Evolutionary conservation across 2,888 invertebrate genomes (phyloP).

Genomic region (Lochmaea crataegi): DNA sequence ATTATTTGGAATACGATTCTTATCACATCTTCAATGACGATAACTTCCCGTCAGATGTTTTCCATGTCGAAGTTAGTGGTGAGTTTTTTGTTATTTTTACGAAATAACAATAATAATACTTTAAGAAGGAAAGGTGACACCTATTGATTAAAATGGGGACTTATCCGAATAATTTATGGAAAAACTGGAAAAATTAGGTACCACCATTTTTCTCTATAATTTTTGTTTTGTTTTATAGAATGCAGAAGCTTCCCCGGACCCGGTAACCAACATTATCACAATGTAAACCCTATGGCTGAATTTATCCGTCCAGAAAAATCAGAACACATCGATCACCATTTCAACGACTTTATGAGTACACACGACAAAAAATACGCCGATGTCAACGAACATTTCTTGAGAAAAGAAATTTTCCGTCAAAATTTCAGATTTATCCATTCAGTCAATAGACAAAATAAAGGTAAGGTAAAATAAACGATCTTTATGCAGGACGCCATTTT

Average conservation of each 20-base stretch:
- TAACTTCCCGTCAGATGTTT: slow-evolving; percentile 76
- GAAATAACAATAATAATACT: neutral
- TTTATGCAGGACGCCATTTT: neutral
- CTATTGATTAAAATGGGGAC: too few species aligned
- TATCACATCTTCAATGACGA: slow-evolving; percentile 68
- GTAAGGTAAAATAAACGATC: slow-evolving; percentile 42
- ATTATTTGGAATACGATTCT: slow-evolving; percentile 84
- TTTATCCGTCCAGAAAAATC: slow-evolving; percentile 80
- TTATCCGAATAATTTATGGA: too few species aligned
- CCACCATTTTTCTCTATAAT: too few species aligned
- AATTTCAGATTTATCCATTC: slow-evolving; percentile 76
- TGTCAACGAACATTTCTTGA: slow-evolving; percentile 74
- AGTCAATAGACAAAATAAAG: slow-evolving; percentile 59
- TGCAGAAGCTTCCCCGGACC: slow-evolving; percentile 90
- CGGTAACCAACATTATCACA: slow-evolving; percentile 78
- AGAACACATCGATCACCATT: slow-evolving; percentile 79
- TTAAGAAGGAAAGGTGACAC: neutral
- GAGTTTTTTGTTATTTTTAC: neutral
- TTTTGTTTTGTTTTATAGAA: slow-evolving; percentile 61
- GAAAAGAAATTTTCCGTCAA: slow-evolving; percentile 86
- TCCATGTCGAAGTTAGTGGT: slow-evolving; percentile 73
- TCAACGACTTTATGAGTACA: slow-evolving; percentile 77
- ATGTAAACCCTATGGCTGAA: slow-evolving; percentile 95
- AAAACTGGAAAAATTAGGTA: too few species aligned
- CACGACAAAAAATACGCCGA: slow-evolving; percentile 78